Conservation (phyloP, 2,888 invertebrate genomes). For the Polymixis lichenea region DNA sequence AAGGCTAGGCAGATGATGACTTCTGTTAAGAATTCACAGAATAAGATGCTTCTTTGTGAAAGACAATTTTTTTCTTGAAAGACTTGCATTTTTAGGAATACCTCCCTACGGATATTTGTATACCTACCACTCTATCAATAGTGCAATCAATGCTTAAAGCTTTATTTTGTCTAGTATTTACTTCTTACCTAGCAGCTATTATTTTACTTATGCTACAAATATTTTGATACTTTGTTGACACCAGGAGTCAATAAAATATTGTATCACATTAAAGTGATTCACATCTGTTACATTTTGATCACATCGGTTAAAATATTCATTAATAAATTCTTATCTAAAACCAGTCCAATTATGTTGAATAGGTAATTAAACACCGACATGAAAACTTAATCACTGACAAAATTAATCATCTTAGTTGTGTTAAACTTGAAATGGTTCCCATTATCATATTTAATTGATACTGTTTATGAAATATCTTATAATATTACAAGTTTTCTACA, state of each 20-base stretch:
- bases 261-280: not conserved
- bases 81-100: not conserved
- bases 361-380: constrained; percentile 21
- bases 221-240: not conserved
- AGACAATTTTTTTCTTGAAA: not conserved
- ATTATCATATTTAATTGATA: constrained; percentile 36
- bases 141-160: not conserved
- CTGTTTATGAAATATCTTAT: constrained; percentile 21
- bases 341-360: constrained; percentile 38
- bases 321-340: constrained; percentile 27
- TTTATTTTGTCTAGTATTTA: not conserved
- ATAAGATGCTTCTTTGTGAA: not conserved
- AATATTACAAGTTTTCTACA: not conserved
- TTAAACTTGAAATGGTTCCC: constrained; percentile 18
- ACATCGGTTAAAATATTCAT: constrained; percentile 22
- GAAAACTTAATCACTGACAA: constrained; percentile 35
- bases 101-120: not conserved
- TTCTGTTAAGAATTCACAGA: not conserved
- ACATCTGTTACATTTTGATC: constrained; percentile 24
- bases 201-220: not conserved
- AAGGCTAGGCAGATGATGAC: too few relatives aligned
- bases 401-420: constrained; percentile 36
- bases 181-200: too few relatives aligned
- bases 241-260: not conserved
- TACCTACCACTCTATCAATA: not conserved